Conservation (phyloP, 2,797 vertebrate species). For the Atherinosoma microstoma region DNA sequence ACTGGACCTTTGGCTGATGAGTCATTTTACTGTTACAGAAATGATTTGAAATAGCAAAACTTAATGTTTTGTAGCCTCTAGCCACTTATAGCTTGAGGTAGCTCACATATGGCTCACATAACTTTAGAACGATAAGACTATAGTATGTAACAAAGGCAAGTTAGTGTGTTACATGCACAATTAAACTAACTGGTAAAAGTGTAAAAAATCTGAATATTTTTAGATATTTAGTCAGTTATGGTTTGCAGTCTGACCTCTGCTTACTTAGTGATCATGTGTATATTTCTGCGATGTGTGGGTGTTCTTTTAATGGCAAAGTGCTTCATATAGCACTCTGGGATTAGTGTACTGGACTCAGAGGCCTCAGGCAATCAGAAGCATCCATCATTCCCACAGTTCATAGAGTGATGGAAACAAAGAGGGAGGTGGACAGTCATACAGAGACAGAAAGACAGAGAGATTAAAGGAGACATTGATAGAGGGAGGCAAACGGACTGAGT, state of each 20-base stretch:
- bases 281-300: conserved; percentile 58
- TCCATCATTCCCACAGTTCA: conserved; percentile 65
- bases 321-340: conserved; percentile 42
- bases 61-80: too few species aligned
- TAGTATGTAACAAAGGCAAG: background rate
- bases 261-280: conserved; percentile 25
- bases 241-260: conserved; percentile 15
- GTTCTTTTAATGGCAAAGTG: conserved; percentile 62
- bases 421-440: conserved; percentile 21
- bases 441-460: conserved; percentile 41
- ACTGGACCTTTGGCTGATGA: too few species aligned
- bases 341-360: conserved; percentile 51
- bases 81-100: background rate
- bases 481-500: conserved; percentile 48
- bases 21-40: too few species aligned
- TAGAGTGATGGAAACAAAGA: conserved; percentile 47
- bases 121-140: background rate
- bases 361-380: conserved; percentile 64
- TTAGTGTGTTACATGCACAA: background rate
- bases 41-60: too few species aligned
- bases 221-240: conserved; percentile 3
- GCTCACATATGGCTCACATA: background rate
- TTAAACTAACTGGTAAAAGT: conserved; percentile 2
- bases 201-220: background rate
- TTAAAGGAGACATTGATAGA: conserved; percentile 54